phyloP scores from a whole-genome alignment of 2,797 vertebrate species.

The Odontamblyopus lacepedii region DNA sequence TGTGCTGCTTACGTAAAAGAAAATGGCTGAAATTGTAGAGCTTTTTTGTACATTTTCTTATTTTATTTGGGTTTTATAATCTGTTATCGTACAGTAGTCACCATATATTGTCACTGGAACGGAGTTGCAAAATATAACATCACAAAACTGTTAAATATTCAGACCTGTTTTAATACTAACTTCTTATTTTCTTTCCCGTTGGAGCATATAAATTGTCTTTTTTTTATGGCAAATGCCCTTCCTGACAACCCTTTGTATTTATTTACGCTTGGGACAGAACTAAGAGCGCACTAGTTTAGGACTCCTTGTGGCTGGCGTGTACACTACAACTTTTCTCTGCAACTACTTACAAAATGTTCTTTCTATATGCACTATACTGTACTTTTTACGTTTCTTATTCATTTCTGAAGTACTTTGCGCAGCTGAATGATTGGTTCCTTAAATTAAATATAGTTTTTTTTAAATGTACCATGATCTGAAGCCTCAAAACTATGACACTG shows the following conservation, averaged over 20 bases:
- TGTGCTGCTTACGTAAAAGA: no score
- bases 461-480: slow-evolving; percentile 15
- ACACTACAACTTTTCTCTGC: neutral
- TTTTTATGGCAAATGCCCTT: neutral
- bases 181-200: neutral
- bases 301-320: neutral
- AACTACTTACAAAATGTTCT: slow-evolving; percentile 1
- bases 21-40: no score
- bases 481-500: slow-evolving; percentile 56
- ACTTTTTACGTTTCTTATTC: slow-evolving; percentile 26
- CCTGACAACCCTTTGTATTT: neutral
- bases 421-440: slow-evolving; percentile 9
- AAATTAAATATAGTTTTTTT: slow-evolving; percentile 5
- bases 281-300: neutral
- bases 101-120: no score
- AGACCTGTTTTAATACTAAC: neutral
- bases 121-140: no score
- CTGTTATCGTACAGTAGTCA: no score
- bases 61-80: no score
- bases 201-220: neutral
- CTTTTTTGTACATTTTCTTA: no score
- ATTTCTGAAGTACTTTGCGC: slow-evolving; percentile 18
- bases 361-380: slow-evolving; percentile 3
- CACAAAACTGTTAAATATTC: neutral
- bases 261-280: neutral